Base-by-base conservation (phyloP, 2,113 vertebrate species). In the Phocoena sinus region DNA sequence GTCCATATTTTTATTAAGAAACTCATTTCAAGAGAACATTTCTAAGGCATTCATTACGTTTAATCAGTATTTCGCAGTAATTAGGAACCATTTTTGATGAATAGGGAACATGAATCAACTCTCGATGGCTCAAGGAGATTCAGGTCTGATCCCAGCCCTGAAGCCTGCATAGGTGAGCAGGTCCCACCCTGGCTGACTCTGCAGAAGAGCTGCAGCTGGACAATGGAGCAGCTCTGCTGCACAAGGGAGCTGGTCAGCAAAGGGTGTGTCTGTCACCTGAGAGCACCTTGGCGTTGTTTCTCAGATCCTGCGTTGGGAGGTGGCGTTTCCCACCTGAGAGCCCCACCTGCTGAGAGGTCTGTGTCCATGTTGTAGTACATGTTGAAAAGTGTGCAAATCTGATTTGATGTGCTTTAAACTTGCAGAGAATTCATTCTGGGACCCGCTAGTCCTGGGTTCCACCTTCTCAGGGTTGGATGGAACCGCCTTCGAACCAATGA, bases 321-420 rank as follows among this genome's bases (percentile, higher is more conserved):
- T 12, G 36, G 11, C 5, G 6, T 44, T 58, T 87, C 31, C 58
- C 63, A 38, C 26, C 18, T 5, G 0, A 31, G 25, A 38, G 28
- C 0, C 26, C 36, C 9, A 33, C 14, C 21, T 31, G 23, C 28
- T 62, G 77, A 53, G 23, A 0, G 0, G 71, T 36, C 89, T 47
- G 84, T 41, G 79, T 2, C 31, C 36, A 0, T 3, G 23, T 26
- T 4, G n/a, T 20, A 11, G 53, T 15, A 3, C 20, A 0, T n/a
- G 18, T 12, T 85, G 50, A 74, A 62, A n/a, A 47, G 8, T 21
- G 20, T 41, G 44, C 26, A 28, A 21, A 33, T 92, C 47, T 0
- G 17, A 73, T 23, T 44, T 21, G 10, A 23, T 44, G 50, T 1
- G 60, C 12, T 85, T 47, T 47, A 6, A 38, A 60, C 63, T 31